phyloP scores from a whole-genome alignment of 2,797 vertebrate genomes.

The Poecilia wingei region DNA sequence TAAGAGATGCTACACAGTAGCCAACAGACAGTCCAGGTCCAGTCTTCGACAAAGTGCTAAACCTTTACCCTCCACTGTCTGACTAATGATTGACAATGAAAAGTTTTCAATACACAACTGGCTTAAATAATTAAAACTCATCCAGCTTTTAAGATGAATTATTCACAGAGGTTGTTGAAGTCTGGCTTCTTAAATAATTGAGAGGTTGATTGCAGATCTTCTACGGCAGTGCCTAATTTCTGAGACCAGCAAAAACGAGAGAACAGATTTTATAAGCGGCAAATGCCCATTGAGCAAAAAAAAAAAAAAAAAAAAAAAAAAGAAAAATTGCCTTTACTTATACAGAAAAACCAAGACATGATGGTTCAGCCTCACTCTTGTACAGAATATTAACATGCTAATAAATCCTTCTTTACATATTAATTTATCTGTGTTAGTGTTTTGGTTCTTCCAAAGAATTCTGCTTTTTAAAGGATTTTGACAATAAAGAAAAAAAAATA shows the following conservation, averaged over 20 bases:
- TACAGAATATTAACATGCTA: not conserved
- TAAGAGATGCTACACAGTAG: slow-evolving; percentile 87
- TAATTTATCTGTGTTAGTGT: not conserved
- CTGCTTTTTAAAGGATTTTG: not conserved
- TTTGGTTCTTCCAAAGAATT: not conserved
- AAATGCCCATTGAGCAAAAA: slow-evolving; percentile 45
- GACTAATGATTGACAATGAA: slow-evolving; percentile 16
- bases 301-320: too few relatives aligned
- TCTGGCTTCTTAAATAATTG: slow-evolving; percentile 28
- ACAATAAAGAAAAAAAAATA: not conserved
- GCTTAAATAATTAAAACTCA: slow-evolving; percentile 30
- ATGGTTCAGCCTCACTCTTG: not conserved
- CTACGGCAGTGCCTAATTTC: slow-evolving; percentile 30
- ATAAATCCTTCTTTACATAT: not conserved
- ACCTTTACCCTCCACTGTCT: not conserved
- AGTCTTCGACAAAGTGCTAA: slow-evolving; percentile 36
- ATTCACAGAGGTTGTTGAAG: slow-evolving; percentile 31
- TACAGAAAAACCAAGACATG: slow-evolving; percentile 23
- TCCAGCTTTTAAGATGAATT: slow-evolving; percentile 40
- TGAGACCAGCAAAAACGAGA: slow-evolving; percentile 34
- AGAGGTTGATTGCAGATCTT: slow-evolving; percentile 36
- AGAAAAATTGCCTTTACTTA: slow-evolving; percentile 1
- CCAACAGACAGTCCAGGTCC: slow-evolving; percentile 54
- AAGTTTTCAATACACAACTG: slow-evolving; percentile 28
- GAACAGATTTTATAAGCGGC: slow-evolving; percentile 12